These are phyloP conservation scores for Corydoras sp. DNA, from an alignment of 2,113 vertebrate genomes.

Conservation along the genomic window DNA sequence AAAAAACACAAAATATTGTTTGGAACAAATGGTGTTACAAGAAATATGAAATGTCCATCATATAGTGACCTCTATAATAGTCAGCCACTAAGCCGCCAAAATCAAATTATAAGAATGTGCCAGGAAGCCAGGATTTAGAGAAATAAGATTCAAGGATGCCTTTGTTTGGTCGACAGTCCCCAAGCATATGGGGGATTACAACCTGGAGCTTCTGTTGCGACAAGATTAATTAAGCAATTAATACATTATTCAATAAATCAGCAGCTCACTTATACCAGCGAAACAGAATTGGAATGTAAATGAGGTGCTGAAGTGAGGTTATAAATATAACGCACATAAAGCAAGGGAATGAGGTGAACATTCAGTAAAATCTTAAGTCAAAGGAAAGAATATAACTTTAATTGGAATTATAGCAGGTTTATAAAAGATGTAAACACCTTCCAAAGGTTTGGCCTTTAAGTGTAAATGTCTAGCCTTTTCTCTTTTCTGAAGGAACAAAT, in stretches of 20 bases:
- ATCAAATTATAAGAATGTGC: slow-evolving; percentile 23
- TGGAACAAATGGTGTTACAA: slow-evolving; percentile 1
- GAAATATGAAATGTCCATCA: slow-evolving; percentile 13
- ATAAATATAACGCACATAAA: slow-evolving; percentile 12
- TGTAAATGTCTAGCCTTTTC: background rate
- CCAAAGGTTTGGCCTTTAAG: background rate
- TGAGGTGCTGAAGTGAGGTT: background rate
- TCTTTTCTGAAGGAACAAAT: background rate
- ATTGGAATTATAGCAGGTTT: background rate
- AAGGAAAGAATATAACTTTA: background rate
- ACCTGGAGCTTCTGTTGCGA: slow-evolving; percentile 31
- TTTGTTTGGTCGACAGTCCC: slow-evolving; percentile 16
- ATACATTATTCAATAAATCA: slow-evolving; percentile 37
- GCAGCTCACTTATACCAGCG: slow-evolving; percentile 5
- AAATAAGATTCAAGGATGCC: slow-evolving; percentile 26
- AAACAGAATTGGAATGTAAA: slow-evolving; percentile 29
- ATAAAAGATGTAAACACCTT: no score
- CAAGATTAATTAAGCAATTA: slow-evolving; percentile 43
- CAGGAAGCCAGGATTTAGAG: slow-evolving; percentile 7
- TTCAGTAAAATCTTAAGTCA: slow-evolving; percentile 6
- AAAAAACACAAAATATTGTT: slow-evolving; percentile 5
- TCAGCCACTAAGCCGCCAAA: slow-evolving; percentile 13
- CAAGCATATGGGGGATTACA: slow-evolving; percentile 32
- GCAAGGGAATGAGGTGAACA: slow-evolving; percentile 8
- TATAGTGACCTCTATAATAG: slow-evolving; percentile 25